These are phyloP conservation scores for Drosophila santomea DNA, from an alignment of 1,140 invertebrate species.

Conservation along the genomic window DNA sequence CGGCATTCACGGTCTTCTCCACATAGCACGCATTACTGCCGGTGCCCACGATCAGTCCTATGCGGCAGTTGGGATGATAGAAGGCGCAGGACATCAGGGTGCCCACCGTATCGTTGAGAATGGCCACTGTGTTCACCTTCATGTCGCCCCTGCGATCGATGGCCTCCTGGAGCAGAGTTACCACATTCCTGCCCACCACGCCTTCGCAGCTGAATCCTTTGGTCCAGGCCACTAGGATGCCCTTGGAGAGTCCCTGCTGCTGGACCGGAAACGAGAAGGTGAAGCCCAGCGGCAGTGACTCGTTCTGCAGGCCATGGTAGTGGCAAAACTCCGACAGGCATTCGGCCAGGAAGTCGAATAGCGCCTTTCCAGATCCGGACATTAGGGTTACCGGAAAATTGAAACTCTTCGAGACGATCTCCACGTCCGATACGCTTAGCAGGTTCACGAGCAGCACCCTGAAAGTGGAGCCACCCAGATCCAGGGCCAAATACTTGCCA, in stretches of 20 bases:
- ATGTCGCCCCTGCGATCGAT: constrained; percentile 86
- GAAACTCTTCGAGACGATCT: constrained; percentile 98
- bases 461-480: constrained; percentile 99
- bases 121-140: constrained; percentile 93
- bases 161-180: constrained; percentile 91
- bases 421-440: constrained; percentile 89
- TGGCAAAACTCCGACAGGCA: constrained; percentile 96
- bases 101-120: constrained; percentile 99
- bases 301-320: constrained; percentile 88
- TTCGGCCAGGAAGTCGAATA: constrained; percentile 99
- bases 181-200: constrained; percentile 91
- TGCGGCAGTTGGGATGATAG: constrained; percentile 61
- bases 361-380: constrained; percentile 92
- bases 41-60: constrained; percentile 90
- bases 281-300: constrained; percentile 91
- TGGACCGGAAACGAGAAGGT: constrained; percentile 99
- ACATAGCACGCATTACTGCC: constrained; percentile 98
- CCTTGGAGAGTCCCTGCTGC: constrained; percentile 95
- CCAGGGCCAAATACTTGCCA: constrained; percentile 97
- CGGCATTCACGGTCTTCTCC: constrained; percentile 87
- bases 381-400: constrained; percentile 96
- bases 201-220: constrained; percentile 67
- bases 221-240: constrained; percentile 96
- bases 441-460: constrained; percentile 96
- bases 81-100: constrained; percentile 88